Base-by-base conservation (phyloP, 2,888 invertebrate genomes). In the Ferrisia virgata region DNA sequence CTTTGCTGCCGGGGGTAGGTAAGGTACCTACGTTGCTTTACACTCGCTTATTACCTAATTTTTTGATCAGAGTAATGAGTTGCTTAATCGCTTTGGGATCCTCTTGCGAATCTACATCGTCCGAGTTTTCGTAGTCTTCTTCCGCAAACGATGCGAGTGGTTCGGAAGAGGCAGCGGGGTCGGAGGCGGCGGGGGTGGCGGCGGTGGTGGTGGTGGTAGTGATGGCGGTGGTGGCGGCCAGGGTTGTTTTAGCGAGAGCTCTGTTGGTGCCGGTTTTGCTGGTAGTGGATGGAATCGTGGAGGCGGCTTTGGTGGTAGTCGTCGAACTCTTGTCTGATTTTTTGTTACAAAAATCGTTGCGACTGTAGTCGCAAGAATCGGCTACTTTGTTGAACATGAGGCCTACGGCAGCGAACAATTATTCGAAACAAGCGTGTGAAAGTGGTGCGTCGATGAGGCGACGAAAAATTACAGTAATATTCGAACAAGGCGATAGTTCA, bases 331-430 rank as follows among this genome's bases (percentile, higher is more conserved):
- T 89, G 25, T 90, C 83, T 86, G 91, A 90, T 33, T 92, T 90
- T 87, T 91, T 93, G 87, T 94, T 94, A 88, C 95, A 96, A 36
- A 93, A 90, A 0, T 96, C 96, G 88, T 97, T 96, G 87, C 96
- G 92, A 0, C 95, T 92, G 88, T 96, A 97, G 89, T 97, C 97
- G 87, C 97, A 97, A 0, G 96, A 96, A 88, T 96, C 96, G 0
- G 96, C 95, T 0, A 93, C 93, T 87, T 96, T 96, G 90, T 96
- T 97, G 90, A 97, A 97, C 88, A 93, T 95, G 11, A 97, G 90
- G 33, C 96, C 96, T 94, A 88, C 11, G 87, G 87, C 85, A 76
- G 85, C 39, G 9, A 22, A 69, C 15, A n/a, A n/a, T 53, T 53
- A 53, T 15, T 8, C 39, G 39, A 39, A 39, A 39, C 6, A 39